Evolutionary conservation across 2,888 invertebrate genomes (phyloP), one percentile per base, ranked within the genome.

Genomic region (Helleia helle): DNA sequence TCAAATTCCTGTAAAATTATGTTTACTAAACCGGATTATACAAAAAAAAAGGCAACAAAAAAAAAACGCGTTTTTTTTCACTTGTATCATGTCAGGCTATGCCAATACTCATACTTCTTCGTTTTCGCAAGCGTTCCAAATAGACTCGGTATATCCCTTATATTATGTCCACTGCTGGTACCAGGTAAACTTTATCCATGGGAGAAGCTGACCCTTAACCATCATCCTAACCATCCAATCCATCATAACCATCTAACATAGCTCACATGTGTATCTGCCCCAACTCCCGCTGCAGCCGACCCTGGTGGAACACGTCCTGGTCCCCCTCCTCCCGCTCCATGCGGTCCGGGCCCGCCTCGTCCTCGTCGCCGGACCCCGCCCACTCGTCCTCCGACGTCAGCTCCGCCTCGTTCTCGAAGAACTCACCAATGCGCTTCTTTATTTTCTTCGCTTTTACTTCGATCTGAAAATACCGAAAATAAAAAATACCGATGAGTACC

Each of bases 341-440:
- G 39, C 87, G 84, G 63, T 96, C 96, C 56, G 93, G 70, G 41
- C 89, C 90, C 24, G 87, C 87, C 71, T 95, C 94, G 67, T 96
- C 94, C 71, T 94, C 96, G 60, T 96, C 96, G 0, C 90, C 95
- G 31, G 94, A 94, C 0, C 90, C 94, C 1, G 64, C 63, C 90
- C 92, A 94, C 51, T 96, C 96, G 2, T 93, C 94, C 59, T 96
- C 97, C 0, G 95, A 95, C 0, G 80, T 80, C 22, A 97, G 72
- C 59, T 97, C 97, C 0, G 97, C 97, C 74, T 97, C 97, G 26
- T 91, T 88, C 52, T 97, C 97, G 40, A 97, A 86, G 80, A 95
- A 97, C 38, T 93, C 92, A 1, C 84, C 86, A 37, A 88, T 87
- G 31, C 83, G 79, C 46, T 79, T 86, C 49, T 74, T 75, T 1